Conservation (phyloP, 2,888 invertebrate species). For the Ethmia dodecea region DNA sequence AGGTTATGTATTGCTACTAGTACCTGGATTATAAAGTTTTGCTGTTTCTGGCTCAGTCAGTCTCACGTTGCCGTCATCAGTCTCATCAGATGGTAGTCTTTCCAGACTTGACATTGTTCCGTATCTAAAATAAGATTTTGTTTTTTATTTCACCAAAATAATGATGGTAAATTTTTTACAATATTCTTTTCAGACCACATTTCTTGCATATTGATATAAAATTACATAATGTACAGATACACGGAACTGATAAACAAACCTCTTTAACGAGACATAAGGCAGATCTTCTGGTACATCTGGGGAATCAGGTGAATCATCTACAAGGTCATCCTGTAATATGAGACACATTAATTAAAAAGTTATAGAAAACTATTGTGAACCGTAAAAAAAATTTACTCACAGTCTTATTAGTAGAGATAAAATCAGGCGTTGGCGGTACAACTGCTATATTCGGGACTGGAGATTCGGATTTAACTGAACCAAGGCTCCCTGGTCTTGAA, state of each 20-base stretch:
- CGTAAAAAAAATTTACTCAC: conserved; percentile 36
- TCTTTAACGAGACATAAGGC: conserved; percentile 83
- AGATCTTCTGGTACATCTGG: conserved; percentile 84
- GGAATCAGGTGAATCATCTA: conserved; percentile 83
- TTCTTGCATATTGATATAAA: not conserved
- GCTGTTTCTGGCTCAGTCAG: conserved; percentile 58
- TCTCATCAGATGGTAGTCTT: conserved; percentile 80
- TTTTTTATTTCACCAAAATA: too few species aligned
- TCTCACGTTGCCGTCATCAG: conserved; percentile 76
- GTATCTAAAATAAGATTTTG: conserved; percentile 59
- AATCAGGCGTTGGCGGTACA: conserved; percentile 86
- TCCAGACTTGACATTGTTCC: conserved; percentile 87
- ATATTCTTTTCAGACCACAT: too few species aligned
- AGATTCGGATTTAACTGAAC: conserved; percentile 57
- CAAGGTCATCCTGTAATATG: conserved; percentile 60
- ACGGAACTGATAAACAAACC: conserved; percentile 51
- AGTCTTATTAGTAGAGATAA: conserved; percentile 61
- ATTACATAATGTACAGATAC: not conserved
- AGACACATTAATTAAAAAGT: not conserved
- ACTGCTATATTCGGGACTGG: conserved; percentile 84
- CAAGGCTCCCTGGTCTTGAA: conserved; percentile 69
- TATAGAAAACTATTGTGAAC: not conserved
- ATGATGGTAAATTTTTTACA: too few species aligned
- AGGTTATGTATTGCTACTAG: too few species aligned
- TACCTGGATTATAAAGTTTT: conserved; percentile 51